phyloP scores from a whole-genome alignment of 2,113 vertebrate species.

The Calidris pugnax region DNA sequence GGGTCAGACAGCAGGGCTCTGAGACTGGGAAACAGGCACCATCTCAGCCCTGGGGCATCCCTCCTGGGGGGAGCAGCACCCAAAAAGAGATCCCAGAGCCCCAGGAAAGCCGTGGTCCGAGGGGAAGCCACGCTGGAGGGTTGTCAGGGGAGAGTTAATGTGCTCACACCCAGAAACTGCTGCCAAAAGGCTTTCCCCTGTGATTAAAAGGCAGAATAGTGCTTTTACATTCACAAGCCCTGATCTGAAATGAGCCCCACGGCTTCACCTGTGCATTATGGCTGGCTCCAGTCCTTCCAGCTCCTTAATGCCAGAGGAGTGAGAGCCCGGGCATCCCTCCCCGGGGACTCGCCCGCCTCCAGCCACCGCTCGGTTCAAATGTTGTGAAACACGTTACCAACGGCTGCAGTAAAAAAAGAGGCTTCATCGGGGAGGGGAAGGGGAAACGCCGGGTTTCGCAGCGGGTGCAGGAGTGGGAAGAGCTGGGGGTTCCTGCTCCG shows the following conservation, averaged over 20 bases:
- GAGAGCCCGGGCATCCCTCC: background rate
- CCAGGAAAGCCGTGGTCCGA: fast-evolving
- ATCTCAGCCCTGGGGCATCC: background rate
- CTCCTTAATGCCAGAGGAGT: background rate
- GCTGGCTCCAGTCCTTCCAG: background rate
- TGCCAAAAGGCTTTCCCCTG: background rate
- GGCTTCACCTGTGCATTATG: background rate
- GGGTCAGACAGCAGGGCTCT: background rate
- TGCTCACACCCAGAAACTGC: fast-evolving
- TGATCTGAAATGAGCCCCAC: background rate
- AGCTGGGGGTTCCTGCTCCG: background rate
- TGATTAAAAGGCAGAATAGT: background rate
- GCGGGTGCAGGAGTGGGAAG: background rate
- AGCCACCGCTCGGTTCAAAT: background rate
- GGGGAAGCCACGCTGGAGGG: background rate
- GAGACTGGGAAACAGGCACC: fast-evolving
- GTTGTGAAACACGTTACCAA: background rate
- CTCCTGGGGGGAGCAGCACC: background rate
- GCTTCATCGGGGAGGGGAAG: background rate
- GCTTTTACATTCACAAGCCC: background rate
- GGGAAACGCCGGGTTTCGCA: background rate
- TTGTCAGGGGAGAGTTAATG: background rate
- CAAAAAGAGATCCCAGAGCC: background rate
- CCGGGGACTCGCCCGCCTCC: background rate
- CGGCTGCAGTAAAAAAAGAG: background rate